Conservation (phyloP, 2,113 vertebrate species). For the Numida meleagris region DNA sequence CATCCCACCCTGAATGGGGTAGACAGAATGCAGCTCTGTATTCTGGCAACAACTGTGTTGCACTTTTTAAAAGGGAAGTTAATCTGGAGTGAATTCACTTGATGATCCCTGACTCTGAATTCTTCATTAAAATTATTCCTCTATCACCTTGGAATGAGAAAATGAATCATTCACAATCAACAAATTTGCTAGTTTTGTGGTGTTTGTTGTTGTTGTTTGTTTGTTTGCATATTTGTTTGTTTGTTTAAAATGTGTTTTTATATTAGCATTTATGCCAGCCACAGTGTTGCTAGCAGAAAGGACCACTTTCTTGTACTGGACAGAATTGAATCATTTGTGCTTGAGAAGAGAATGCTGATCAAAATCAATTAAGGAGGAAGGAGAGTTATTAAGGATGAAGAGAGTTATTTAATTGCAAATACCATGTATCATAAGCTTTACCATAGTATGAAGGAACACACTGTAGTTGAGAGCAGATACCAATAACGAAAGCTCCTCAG, state of each 20-base stretch:
- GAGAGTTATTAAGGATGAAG: conserved; percentile 58
- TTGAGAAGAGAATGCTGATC: conserved; percentile 48
- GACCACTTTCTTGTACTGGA: conserved; percentile 8
- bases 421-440: conserved; percentile 9
- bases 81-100: conserved; percentile 74
- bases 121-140: conserved; percentile 76
- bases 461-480: not conserved
- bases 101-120: conserved; percentile 77
- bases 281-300: conserved; percentile 6
- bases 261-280: conserved; percentile 36
- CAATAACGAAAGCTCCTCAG: not conserved
- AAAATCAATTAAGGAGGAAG: conserved; percentile 65
- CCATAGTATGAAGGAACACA: not conserved
- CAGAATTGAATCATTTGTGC: conserved; percentile 24
- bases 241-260: not conserved
- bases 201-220: not conserved
- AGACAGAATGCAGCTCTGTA: conserved; percentile 63
- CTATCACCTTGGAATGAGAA: conserved; percentile 43
- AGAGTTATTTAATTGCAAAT: conserved; percentile 27
- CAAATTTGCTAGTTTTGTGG: not conserved
- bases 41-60: not conserved
- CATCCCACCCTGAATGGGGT: conserved; percentile 45
- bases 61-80: conserved; percentile 62
- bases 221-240: not conserved
- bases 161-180: conserved; percentile 74